Percentiles rank a stretch among this genome's conserved stretches.
Conservation (phyloP, 2,888 invertebrate genomes). For the Dicycla oo region DNA sequence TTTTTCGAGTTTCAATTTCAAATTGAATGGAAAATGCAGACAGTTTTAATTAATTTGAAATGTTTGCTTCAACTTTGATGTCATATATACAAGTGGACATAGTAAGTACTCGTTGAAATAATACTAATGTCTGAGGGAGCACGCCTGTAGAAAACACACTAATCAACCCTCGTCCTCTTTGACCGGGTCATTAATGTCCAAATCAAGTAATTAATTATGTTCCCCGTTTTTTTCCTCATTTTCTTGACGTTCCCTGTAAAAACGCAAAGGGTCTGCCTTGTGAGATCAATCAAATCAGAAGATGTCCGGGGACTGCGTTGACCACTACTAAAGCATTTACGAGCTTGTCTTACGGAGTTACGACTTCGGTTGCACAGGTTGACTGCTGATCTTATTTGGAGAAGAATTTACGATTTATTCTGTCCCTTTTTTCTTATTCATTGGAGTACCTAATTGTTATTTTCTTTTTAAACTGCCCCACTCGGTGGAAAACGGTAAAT, state of each 20-base stretch:
- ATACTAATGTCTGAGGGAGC: constrained; percentile 72
- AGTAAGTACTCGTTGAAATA: constrained; percentile 40
- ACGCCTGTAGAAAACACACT: constrained; percentile 80
- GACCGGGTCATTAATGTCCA: constrained; percentile 89
- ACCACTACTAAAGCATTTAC: constrained; percentile 85
- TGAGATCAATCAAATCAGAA: constrained; percentile 88
- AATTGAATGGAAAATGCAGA: constrained; percentile 11
- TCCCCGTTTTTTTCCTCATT: constrained; percentile 85
- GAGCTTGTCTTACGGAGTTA: constrained; percentile 82
- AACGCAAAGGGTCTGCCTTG: constrained; percentile 80
- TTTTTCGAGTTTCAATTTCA: constrained; percentile 17
- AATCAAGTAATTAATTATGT: constrained; percentile 90
- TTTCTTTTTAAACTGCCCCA: constrained; percentile 60
- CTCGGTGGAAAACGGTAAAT: constrained; percentile 45
- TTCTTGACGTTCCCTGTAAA: constrained; percentile 85
- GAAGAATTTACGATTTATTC: constrained; percentile 69
- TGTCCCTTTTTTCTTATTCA: constrained; percentile 73
- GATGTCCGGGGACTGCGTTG: constrained; percentile 78
- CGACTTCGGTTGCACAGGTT: constrained; percentile 77
- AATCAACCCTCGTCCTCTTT: constrained; percentile 86
- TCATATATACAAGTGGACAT: background rate
- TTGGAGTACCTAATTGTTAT: constrained; percentile 70
- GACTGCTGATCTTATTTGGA: constrained; percentile 75
- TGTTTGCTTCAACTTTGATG: constrained; percentile 19
- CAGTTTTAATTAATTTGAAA: constrained; percentile 25